Base-by-base conservation (phyloP, 2,888 invertebrate genomes). In the Caradrina kadenii region DNA sequence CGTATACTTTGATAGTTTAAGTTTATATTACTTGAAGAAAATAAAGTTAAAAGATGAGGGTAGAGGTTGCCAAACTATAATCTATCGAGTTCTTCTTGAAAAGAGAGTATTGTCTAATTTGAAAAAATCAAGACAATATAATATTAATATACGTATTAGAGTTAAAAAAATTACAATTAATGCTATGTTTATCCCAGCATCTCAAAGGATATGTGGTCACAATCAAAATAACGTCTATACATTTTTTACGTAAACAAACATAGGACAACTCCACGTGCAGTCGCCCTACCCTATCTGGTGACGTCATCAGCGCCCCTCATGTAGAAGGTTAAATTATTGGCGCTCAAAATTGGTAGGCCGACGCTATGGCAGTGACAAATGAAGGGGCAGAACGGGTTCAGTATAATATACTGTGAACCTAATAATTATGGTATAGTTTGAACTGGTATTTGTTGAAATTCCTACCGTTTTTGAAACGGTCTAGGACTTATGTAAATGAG, bases 281-380 rank as follows among this genome's bases (percentile, higher is more conserved):
- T 69, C 49, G 63, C 56, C 17, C 61, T 48, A 61, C 55, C 76
- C 73, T 68, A 70, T 68, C 63, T 64, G 60, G 54, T 80, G 79
- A 79, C 75, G 76, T 75, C 76, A 78, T 68, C 21, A 73, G 50
- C 72, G 60, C 55, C 70, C 73, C 60, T 69, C 63, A 58, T 73
- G 61, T 69, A 73, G 64, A 77, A 72, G 59, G 79, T 71, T 83
- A 81, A 86, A 83, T 85, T 84, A 85, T 84, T 81, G 77, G 74
- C 81, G 81, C 76, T 86, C 82, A 86, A 86, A 85, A 86, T 86
- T 86, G 82, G 79, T 81, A 72, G 81, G 77, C 79, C 67, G 60
- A 68, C 58, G 55, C 70, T 68, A 66, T 77, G 84, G 77, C 81
- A 82, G 73, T 82, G 83, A 86, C 77, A 82, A 82, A 86, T 84